phyloP scores from a whole-genome alignment of 2,888 invertebrate genomes.

The Acleris emargana region DNA sequence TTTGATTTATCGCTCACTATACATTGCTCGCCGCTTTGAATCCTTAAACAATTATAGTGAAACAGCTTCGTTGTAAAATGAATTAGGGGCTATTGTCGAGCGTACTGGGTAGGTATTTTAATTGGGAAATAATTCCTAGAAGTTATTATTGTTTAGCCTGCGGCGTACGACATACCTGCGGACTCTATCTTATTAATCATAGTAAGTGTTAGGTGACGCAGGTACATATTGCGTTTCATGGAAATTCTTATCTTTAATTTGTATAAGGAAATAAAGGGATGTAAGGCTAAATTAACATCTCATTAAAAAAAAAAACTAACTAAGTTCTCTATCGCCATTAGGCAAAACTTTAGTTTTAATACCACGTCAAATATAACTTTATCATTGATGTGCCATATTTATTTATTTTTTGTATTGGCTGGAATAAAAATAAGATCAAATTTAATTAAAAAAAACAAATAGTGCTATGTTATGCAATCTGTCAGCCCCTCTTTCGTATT shows the following conservation, averaged over 20 bases:
- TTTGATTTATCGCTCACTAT: constrained; percentile 26
- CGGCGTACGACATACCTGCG: constrained; percentile 15
- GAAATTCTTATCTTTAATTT: constrained; percentile 2
- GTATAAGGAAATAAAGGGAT: neutral
- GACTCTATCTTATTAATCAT: constrained; percentile 18
- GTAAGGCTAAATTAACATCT: no score
- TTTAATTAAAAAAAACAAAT: no score
- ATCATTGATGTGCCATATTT: no score
- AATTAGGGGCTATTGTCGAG: constrained; percentile 11
- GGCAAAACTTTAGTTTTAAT: no score
- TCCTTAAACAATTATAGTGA: neutral
- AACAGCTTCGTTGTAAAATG: constrained; percentile 18
- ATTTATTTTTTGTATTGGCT: no score
- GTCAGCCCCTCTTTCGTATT: no score
- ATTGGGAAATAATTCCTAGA: constrained; percentile 28
- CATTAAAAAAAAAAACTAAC: no score
- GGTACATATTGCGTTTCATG: constrained; percentile 5
- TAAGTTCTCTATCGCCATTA: no score
- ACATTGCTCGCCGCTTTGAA: constrained; percentile 23
- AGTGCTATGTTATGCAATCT: no score
- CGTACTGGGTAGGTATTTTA: constrained; percentile 5
- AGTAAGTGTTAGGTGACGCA: constrained; percentile 22
- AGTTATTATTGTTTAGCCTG: constrained; percentile 17
- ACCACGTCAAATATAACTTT: no score
- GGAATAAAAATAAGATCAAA: no score